phyloP scores from a whole-genome alignment of 2,888 invertebrate species.

The Nomada ruficornis region DNA sequence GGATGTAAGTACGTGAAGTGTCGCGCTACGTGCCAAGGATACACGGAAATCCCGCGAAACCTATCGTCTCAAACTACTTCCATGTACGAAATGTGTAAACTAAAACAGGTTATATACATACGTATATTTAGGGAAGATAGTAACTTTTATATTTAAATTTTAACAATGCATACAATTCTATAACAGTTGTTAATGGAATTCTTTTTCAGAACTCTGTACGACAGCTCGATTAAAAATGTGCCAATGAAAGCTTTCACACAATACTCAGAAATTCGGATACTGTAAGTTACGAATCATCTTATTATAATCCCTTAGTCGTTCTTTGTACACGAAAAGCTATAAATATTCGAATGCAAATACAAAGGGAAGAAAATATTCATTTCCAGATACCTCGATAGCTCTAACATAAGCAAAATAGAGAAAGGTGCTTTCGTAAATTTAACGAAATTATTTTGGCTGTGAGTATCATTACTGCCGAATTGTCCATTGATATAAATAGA shows the following conservation, averaged over 20 bases:
- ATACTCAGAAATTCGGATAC: conserved; percentile 70
- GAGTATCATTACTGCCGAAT: conserved; percentile 75
- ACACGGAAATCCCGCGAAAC: conserved; percentile 75
- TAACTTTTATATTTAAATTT: no score
- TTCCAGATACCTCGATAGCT: conserved; percentile 73
- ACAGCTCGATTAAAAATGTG: conserved; percentile 77
- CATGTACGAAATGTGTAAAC: conserved; percentile 74
- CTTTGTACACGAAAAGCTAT: no score
- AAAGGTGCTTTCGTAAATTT: conserved; percentile 73
- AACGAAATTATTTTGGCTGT: conserved; percentile 84
- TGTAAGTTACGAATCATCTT: conserved; percentile 70
- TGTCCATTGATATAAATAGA: no score
- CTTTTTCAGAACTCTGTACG: conserved; percentile 78
- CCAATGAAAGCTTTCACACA: conserved; percentile 69
- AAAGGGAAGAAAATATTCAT: not conserved
- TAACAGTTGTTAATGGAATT: not conserved
- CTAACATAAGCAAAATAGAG: conserved; percentile 71
- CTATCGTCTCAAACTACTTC: conserved; percentile 75
- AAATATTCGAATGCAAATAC: not conserved
- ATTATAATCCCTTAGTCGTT: not conserved
- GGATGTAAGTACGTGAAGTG: conserved; percentile 72
- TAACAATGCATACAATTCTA: no score
- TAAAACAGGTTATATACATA: not conserved
- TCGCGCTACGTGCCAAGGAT: conserved; percentile 72
- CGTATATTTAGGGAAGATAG: no score